A percentile compares a stretch with the other conserved stretches of the same genome.
Evolutionary conservation across 2,797 vertebrate species (phyloP).

Genomic region (Paguma larvata): DNA sequence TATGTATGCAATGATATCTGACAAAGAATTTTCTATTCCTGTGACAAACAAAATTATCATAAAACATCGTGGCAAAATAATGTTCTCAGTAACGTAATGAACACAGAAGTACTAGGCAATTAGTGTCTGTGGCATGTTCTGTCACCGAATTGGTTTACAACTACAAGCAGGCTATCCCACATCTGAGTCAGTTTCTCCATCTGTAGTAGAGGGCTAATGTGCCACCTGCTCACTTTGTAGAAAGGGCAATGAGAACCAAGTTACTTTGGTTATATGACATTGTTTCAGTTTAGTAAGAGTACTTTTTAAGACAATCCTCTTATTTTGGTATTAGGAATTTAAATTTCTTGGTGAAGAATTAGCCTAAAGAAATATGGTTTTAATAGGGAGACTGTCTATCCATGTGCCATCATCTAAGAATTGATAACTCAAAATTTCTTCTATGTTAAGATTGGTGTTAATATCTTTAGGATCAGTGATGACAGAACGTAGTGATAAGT

Average conservation of each 20-base stretch:
- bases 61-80: conserved; percentile 41
- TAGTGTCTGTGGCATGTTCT: conserved; percentile 48
- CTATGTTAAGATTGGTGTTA: neutral
- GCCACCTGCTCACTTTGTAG: conserved; percentile 32
- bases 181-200: conserved; percentile 63
- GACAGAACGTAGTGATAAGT: conserved; percentile 3
- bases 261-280: conserved; percentile 17
- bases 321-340: neutral
- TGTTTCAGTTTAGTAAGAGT: neutral
- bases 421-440: conserved; percentile 10
- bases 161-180: neutral
- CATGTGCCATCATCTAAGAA: neutral
- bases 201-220: conserved; percentile 35
- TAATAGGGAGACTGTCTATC: neutral
- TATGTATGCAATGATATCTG: conserved; percentile 23
- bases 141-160: conserved; percentile 46
- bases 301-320: neutral
- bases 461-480: neutral
- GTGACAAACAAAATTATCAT: neutral
- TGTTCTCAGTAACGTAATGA: conserved; percentile 47
- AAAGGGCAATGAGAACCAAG: neutral
- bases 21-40: conserved; percentile 36
- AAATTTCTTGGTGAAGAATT: conserved; percentile 31
- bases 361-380: neutral
- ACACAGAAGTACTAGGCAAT: neutral